These are phyloP conservation scores for Allygus modestus DNA, from an alignment of 2,888 invertebrate species.

Conservation along the genomic window DNA sequence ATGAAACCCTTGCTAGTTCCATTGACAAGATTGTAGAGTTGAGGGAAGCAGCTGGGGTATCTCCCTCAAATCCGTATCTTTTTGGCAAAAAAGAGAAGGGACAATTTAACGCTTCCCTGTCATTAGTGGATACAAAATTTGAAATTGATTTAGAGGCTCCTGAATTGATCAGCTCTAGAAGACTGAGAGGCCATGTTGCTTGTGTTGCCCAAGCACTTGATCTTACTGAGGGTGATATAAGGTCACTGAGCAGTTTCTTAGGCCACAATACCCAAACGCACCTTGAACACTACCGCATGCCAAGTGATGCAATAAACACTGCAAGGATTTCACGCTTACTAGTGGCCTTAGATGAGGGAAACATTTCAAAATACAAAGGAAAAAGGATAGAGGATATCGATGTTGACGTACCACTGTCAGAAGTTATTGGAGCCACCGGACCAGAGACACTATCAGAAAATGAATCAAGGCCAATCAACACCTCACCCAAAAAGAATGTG, in stretches of 20 bases:
- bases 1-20: neutral
- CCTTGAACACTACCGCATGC: neutral
- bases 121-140: neutral
- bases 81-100: neutral
- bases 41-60: neutral
- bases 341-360: neutral
- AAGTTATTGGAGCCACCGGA: no score
- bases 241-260: neutral
- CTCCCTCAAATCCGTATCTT: neutral
- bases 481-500: no score
- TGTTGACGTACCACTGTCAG: no score
- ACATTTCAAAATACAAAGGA: neutral
- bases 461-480: no score
- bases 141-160: neutral
- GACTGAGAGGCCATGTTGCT: neutral
- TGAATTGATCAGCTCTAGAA: neutral
- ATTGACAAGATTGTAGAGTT: neutral
- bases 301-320: constrained; percentile 4
- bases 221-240: neutral
- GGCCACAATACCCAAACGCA: neutral
- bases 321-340: neutral
- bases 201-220: neutral
- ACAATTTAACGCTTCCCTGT: neutral
- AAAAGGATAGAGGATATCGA: no score
- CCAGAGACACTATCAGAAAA: no score